A percentile compares a stretch with the other conserved stretches of the same genome.
These are phyloP conservation scores for Crax fasciolata DNA, from an alignment of 2,797 vertebrate genomes.

Conservation along the genomic window DNA sequence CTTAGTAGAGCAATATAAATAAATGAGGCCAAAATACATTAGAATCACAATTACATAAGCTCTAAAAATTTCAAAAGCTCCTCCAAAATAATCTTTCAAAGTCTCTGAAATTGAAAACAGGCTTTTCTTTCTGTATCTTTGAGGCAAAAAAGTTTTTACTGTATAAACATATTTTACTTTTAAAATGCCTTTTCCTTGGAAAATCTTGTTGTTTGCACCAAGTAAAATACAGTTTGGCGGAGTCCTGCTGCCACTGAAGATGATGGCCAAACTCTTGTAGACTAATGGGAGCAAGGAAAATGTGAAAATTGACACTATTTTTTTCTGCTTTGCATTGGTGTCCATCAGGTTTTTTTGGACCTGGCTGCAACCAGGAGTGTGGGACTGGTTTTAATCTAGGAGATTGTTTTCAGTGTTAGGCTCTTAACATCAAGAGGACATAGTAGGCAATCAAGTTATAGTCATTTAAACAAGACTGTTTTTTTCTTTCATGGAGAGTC, in stretches of 20 bases:
- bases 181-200: not conserved
- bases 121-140: not conserved
- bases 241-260: not conserved
- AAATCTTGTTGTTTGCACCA: not conserved
- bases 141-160: not conserved
- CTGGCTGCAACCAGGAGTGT: not conserved
- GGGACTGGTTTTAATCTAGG: not conserved
- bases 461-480: not conserved
- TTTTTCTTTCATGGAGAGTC: not conserved
- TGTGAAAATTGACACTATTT: not conserved
- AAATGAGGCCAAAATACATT: not conserved
- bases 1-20: not conserved
- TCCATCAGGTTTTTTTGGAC: not conserved
- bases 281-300: not conserved
- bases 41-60: not conserved
- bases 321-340: not conserved
- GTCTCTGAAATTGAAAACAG: not conserved
- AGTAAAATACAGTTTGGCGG: not conserved
- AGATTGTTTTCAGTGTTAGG: not conserved
- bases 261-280: not conserved
- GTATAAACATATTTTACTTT: not conserved
- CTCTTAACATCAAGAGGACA: not conserved
- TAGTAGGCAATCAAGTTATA: not conserved
- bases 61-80: not conserved
- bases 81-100: not conserved